Evolutionary conservation across 2,888 invertebrate genomes (phyloP), one percentile per base, ranked within the genome.

Genomic region (Aspidapion aeneum): DNA sequence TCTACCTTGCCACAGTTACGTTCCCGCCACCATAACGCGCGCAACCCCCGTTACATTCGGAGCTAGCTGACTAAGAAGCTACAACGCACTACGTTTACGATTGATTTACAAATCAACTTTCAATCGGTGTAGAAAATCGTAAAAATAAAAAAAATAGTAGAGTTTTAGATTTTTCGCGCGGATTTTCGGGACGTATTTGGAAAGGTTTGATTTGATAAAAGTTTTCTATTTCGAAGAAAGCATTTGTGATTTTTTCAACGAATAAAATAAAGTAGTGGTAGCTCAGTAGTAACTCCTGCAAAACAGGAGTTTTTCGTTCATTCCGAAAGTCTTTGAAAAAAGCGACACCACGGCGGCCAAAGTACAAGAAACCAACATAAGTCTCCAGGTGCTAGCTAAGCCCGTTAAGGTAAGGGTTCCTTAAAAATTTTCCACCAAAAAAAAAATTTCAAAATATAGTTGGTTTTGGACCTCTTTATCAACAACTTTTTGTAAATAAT

Each of bases 1-100:
- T 52, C 52, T n/a, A 52, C 52, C 52, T 52, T 19, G 52, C 52
- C 52, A 52, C 52, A 52, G 52, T 52, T 52, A 17, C 52, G 52
- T 52, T 52, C 52, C 17, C 52, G 52, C 19, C 52, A 52, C 17
- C 52, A 52, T 19, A 17, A 19, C 18, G 19, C 52, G 52, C 52
- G 52, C 52, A 18, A 18, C 35, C 52, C 19, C 52, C 52, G 52
- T 52, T 19, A 19, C 19, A 52, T 52, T 52, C 52, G 52, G 17
- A 17, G 7, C 19, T n/a, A 52, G 9, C n/a, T n/a, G n/a, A 35
- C 12, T 35, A 7, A 35, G 35, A 12, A 35, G 35, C 35, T 35
- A 35, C 35, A 35, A 35, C 35, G 35, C 35, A 35, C 35, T n/a
- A 35, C 35, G 35, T 35, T n/a, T 12, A 35, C 35, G 35, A 35